Evolutionary conservation across 2,113 vertebrate genomes (phyloP).

Genomic region (Nannospalax galili): DNA sequence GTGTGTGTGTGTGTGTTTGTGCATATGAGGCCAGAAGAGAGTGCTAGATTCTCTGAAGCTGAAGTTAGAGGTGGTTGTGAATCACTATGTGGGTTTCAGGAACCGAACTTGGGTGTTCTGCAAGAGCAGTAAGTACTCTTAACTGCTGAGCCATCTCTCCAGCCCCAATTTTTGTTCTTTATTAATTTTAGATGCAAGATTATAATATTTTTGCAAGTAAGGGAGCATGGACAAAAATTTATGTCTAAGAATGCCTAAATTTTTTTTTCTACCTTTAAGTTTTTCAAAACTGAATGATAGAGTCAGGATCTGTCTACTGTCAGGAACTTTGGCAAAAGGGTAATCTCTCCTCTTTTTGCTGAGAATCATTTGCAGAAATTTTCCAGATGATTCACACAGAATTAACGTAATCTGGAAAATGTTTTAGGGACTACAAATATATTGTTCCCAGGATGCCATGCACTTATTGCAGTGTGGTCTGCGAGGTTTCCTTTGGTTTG

Average conservation of each 20-base stretch:
- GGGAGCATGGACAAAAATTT: conserved; percentile 15
- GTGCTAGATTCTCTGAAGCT: not conserved
- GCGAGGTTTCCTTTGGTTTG: conserved; percentile 31
- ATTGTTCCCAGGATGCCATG: not conserved
- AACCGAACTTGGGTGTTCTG: not conserved
- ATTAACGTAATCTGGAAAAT: conserved; percentile 53
- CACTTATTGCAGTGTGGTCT: not conserved
- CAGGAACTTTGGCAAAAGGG: conserved; percentile 26
- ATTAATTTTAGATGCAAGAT: not conserved
- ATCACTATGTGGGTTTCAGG: not conserved
- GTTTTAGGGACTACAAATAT: conserved; percentile 42
- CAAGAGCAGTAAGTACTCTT: not conserved
- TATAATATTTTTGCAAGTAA: not conserved
- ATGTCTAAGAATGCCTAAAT: not conserved
- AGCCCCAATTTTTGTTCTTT: not conserved
- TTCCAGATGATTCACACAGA: conserved; percentile 45
- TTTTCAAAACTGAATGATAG: not conserved
- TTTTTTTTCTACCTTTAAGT: no score
- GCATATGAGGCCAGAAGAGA: no score
- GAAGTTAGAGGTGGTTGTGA: not conserved
- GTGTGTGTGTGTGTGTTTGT: not conserved
- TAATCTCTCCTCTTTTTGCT: not conserved
- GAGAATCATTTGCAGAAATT: conserved; percentile 44
- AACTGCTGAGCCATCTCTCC: not conserved
- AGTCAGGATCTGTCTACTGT: not conserved